Base-by-base conservation (phyloP, 2,113 vertebrate species). In the Ciconia stormi region DNA sequence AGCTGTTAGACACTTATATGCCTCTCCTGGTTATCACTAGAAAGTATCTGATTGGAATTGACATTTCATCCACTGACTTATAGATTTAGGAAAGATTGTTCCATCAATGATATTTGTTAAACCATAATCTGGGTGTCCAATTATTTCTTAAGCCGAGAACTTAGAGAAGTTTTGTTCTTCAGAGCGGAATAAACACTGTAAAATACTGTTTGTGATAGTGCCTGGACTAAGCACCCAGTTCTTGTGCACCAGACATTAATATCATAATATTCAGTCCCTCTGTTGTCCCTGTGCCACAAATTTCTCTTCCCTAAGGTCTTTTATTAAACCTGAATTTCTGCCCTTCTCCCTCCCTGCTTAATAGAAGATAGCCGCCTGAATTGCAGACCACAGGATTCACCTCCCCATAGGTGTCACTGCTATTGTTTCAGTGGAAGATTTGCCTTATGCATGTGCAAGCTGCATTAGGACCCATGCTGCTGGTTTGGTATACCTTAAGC, bases 391-490 rank as follows among this genome's bases (percentile, higher is more conserved):
- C 22, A 38, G 55, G 42, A 70, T 34, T 77, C 16, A 21, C 14
- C 12, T 92, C 18, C 22, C n/a, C 3, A 1, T 7, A 13, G 55
- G 22, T 27, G 34, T 52, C 44, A 52, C n/a, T 82, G 30, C 59
- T 44, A 0, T 4, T 44, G 26, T 38, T 82, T 34, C 17, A 13
- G 56, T 34, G 59, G 32, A 61, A 46, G 65, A 20, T 44, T 59
- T 71, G 30, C 67, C 52, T 61, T 6, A 34, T 9, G 32, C 16
- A 2, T 1, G 7, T 72, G n/a, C 77, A 46, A 44, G 44, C 40
- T 63, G 61, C 63, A 0, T 1, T 58, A 47, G 40, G 12, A 50
- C n/a, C 50, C 52, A 30, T 0, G 1, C 22, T 50, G 16, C 9
- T 34, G 32, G 13, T 46, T 36, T 87, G 29, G 13, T 53, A 7